These are phyloP conservation scores for Cerceris ruficornis DNA, from an alignment of 2,888 invertebrate species.

Conservation along the genomic window DNA sequence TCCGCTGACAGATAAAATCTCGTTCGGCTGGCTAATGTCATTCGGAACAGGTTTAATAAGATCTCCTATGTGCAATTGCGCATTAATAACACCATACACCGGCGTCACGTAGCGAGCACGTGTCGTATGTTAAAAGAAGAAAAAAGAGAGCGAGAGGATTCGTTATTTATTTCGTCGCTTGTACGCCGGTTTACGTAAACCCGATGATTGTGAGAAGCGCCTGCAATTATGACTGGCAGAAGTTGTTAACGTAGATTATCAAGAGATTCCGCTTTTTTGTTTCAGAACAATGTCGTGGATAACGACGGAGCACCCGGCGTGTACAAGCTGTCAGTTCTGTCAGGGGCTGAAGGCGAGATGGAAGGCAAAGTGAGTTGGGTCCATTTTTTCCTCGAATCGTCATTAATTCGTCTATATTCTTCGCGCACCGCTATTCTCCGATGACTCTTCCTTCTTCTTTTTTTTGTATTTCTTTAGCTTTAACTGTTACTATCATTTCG, in stretches of 20 bases:
- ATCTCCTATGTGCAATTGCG: background rate
- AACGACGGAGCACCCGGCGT: conserved; percentile 27
- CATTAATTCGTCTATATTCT: background rate
- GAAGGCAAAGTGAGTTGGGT: conserved; percentile 30
- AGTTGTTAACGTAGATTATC: background rate
- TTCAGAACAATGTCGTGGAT: conserved; percentile 32
- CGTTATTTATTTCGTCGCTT: background rate
- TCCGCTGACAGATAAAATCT: background rate
- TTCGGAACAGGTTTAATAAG: background rate
- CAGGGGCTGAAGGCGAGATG: conserved; percentile 7
- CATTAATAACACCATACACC: background rate
- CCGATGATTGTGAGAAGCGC: background rate
- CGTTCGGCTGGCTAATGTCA: background rate
- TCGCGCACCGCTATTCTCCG: background rate
- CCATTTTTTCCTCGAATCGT: no score
- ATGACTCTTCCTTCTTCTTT: no score
- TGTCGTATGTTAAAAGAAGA: background rate
- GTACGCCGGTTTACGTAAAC: background rate
- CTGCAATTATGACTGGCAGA: background rate
- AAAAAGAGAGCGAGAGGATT: no score
- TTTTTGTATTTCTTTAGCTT: no score
- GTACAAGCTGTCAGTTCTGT: conserved; percentile 50
- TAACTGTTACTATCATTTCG: no score
- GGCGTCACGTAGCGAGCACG: background rate
- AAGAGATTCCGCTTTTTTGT: conserved; percentile 1